These are phyloP conservation scores for Latrodectus elegans DNA, from an alignment of 2,888 invertebrate species.

Conservation along the genomic window DNA sequence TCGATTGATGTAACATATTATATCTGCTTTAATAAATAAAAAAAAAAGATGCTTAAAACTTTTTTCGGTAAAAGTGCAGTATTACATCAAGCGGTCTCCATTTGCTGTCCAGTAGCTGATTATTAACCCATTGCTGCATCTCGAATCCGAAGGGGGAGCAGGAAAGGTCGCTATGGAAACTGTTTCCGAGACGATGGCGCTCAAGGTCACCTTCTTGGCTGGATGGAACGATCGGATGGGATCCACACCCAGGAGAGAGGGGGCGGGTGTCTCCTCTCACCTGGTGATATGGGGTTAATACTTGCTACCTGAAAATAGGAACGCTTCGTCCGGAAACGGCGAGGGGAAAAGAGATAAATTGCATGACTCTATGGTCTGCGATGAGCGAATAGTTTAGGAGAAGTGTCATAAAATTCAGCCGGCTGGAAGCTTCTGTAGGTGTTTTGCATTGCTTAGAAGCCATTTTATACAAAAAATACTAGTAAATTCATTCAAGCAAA, in stretches of 20 bases:
- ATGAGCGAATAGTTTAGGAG: background rate
- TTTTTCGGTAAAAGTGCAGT: too few species aligned
- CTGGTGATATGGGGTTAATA: conserved; percentile 19
- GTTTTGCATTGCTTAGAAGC: background rate
- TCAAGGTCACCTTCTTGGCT: conserved; percentile 29
- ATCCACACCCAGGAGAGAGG: conserved; percentile 45
- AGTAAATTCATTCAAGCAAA: too few species aligned
- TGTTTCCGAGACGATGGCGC: conserved; percentile 22
- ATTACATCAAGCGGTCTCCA: too few species aligned
- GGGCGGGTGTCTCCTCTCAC: conserved; percentile 24
- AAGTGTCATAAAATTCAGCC: background rate
- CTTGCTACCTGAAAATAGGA: conserved; percentile 41
- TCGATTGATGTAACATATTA: too few species aligned
- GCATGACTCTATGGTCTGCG: background rate
- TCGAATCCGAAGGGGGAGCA: conserved; percentile 6
- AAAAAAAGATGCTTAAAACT: too few species aligned
- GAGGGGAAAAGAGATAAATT: background rate
- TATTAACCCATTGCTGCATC: too few species aligned
- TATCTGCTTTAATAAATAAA: too few species aligned
- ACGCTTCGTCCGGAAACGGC: conserved; percentile 3
- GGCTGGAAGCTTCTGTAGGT: background rate
- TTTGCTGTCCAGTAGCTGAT: too few species aligned
- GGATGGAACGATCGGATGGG: conserved; percentile 50
- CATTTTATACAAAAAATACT: too few species aligned
- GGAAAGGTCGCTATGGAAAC: conserved; percentile 35